Percentiles rank a stretch among this genome's conserved stretches.
Evolutionary conservation across 2,113 vertebrate species (phyloP).

Genomic region (Pomatorhinus ruficollis): DNA sequence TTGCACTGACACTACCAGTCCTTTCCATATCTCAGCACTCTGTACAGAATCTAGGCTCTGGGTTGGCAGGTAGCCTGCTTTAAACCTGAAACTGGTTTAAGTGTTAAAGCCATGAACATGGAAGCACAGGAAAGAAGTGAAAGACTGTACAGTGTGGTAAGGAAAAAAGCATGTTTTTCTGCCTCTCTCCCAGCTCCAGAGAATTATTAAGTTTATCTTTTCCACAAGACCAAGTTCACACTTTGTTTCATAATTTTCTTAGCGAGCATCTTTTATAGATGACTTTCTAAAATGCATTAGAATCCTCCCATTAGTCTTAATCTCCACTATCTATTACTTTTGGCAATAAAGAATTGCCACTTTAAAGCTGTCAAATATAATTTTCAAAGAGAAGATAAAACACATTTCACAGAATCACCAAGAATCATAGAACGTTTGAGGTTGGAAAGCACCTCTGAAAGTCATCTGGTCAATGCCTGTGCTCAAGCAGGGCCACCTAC

Average conservation of each 20-base stretch:
- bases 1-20: background rate
- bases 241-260: background rate
- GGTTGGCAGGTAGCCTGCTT: background rate
- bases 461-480: background rate
- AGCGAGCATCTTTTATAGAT: background rate
- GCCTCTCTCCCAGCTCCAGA: background rate
- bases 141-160: background rate
- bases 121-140: background rate
- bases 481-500: background rate
- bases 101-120: background rate
- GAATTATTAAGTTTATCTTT: background rate
- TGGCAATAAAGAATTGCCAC: background rate
- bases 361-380: background rate
- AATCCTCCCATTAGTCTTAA: background rate
- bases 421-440: background rate
- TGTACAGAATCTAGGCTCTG: background rate
- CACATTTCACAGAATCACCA: background rate
- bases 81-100: background rate
- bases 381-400: background rate
- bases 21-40: background rate
- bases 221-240: background rate
- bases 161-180: background rate
- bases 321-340: background rate
- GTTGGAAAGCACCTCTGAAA: background rate
- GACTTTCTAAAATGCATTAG: background rate